Evolutionary conservation across 2,888 invertebrate genomes (phyloP).

Genomic region (Julus scandinavius): DNA sequence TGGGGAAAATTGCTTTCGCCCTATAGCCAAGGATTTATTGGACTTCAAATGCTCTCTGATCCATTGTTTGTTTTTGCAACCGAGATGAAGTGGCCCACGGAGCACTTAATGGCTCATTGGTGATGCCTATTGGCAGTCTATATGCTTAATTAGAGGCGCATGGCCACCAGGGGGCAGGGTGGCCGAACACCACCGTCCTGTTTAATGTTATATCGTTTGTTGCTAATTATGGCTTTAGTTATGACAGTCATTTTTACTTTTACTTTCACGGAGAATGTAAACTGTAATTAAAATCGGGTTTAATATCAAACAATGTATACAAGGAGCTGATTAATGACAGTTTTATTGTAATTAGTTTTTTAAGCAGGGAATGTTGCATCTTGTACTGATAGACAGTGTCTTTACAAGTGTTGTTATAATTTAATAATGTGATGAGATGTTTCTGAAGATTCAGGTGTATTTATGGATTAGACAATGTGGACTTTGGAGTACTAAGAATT

Average conservation of each 20-base stretch:
- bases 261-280: background rate
- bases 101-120: slow-evolving; percentile 45
- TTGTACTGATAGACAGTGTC: no score
- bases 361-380: no score
- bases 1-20: slow-evolving; percentile 25
- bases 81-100: slow-evolving; percentile 45
- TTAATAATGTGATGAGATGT: no score
- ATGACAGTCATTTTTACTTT: background rate
- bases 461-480: no score
- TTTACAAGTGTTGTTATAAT: no score
- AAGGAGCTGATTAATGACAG: background rate
- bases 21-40: slow-evolving; percentile 47
- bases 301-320: no score
- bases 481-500: no score
- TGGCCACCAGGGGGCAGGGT: slow-evolving; percentile 15
- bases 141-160: slow-evolving; percentile 23
- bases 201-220: background rate
- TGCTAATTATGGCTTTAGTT: background rate
- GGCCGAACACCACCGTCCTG: background rate
- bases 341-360: no score
- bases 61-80: slow-evolving; percentile 48
- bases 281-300: no score
- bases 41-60: slow-evolving; percentile 49
- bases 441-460: no score
- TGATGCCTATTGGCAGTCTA: slow-evolving; percentile 3